Conservation (phyloP, 2,797 vertebrate genomes). For the Amblyopsis hoosieri region DNA sequence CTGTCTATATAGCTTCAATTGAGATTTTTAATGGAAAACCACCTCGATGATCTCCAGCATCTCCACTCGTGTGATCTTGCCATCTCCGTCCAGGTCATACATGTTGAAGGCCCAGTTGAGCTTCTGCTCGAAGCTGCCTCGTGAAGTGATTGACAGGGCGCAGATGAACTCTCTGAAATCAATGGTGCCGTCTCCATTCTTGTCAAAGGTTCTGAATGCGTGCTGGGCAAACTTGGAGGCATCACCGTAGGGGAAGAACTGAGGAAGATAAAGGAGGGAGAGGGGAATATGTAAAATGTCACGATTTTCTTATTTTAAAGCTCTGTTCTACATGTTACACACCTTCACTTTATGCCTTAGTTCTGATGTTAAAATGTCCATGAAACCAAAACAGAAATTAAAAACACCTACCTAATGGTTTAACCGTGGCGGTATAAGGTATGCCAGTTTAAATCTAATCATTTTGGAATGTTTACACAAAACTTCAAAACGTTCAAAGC, state of each 20-base stretch:
- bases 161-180: conserved; percentile 95
- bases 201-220: conserved; percentile 91
- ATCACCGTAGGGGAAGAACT: conserved; percentile 93
- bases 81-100: conserved; percentile 90
- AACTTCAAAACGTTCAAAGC: too few relatives aligned
- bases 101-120: conserved; percentile 95
- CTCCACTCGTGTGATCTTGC: conserved; percentile 91
- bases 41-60: conserved; percentile 95
- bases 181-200: conserved; percentile 89
- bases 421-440: too few relatives aligned
- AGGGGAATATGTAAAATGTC: neutral
- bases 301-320: neutral
- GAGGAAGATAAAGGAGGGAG: conserved; percentile 24
- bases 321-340: neutral
- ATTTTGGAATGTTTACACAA: too few relatives aligned
- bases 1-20: too few relatives aligned
- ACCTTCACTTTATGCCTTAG: neutral
- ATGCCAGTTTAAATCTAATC: too few relatives aligned
- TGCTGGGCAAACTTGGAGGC: conserved; percentile 92
- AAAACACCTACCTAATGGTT: too few relatives aligned
- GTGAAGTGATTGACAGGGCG: conserved; percentile 88
- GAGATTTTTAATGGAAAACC: neutral
- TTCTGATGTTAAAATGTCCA: too few relatives aligned
- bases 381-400: too few relatives aligned
- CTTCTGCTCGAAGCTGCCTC: conserved; percentile 91